Evolutionary conservation across 2,113 vertebrate species (phyloP).

Genomic region (Naja naja): DNA sequence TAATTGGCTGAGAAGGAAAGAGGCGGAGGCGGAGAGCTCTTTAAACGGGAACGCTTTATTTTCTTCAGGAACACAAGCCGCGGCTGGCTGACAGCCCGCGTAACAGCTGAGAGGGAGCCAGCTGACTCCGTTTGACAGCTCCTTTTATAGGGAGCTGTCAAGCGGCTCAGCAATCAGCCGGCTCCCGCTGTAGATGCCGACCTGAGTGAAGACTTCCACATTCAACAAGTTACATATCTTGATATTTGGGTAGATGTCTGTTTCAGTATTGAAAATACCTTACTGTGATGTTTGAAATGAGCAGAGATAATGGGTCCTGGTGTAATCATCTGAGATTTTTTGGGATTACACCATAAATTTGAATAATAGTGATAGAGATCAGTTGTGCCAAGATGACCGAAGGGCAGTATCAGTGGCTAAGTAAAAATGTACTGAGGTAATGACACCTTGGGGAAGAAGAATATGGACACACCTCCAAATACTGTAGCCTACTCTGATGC

Average conservation of each 20-base stretch:
- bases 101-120: too few species aligned
- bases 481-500: neutral
- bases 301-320: neutral
- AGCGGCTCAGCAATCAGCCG: too few species aligned
- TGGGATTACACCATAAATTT: constrained; percentile 6
- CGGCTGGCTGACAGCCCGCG: too few species aligned
- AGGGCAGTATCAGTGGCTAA: neutral
- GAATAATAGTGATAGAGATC: neutral
- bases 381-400: neutral
- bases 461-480: neutral
- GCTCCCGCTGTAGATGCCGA: too few species aligned
- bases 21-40: too few species aligned
- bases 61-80: too few species aligned
- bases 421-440: neutral
- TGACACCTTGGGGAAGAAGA: neutral
- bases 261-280: neutral
- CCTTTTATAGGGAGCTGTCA: too few species aligned
- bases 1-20: too few species aligned
- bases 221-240: neutral
- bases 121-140: too few species aligned
- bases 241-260: neutral
- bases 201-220: too few species aligned
- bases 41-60: too few species aligned
- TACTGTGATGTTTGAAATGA: neutral
- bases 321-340: neutral